Conservation (phyloP, 2,888 invertebrate genomes). For the Brenthis ino region DNA sequence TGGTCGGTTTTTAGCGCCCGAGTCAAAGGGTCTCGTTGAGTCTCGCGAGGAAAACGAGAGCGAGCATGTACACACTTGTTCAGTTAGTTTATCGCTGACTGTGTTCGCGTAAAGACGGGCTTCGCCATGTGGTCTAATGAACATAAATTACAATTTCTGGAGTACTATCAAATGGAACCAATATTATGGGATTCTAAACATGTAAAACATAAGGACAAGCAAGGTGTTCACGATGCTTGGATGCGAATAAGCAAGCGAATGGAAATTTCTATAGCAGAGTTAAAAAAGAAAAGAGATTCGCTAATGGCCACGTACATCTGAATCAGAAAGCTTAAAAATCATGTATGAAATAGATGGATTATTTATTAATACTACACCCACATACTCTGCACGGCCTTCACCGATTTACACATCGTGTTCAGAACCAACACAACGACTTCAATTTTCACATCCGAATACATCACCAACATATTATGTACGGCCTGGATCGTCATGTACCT, state of each 20-base stretch:
- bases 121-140: slow-evolving; percentile 10
- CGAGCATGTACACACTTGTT: slow-evolving; percentile 24
- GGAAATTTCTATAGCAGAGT: not conserved
- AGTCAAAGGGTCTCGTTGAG: slow-evolving; percentile 20
- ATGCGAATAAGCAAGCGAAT: slow-evolving; percentile 6
- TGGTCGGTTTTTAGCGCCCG: slow-evolving; percentile 13
- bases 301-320: slow-evolving; percentile 20
- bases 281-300: slow-evolving; percentile 18
- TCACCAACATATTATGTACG: slow-evolving; percentile 20
- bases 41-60: slow-evolving; percentile 16
- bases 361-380: no score
- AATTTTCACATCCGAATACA: slow-evolving; percentile 25
- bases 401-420: not conserved
- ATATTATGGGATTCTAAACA: slow-evolving; percentile 11
- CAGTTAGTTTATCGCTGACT: slow-evolving; percentile 8
- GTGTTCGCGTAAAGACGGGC: slow-evolving; percentile 4
- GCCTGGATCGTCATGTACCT: slow-evolving; percentile 13
- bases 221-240: slow-evolving; percentile 12
- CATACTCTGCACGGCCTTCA: no score
- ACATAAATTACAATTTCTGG: slow-evolving; percentile 7
- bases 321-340: not conserved
- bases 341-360: not conserved
- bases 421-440: not conserved
- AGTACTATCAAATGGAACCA: slow-evolving; percentile 3
- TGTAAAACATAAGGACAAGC: slow-evolving; percentile 3